A percentile compares a stretch with the other conserved stretches of the same genome.
Conservation (phyloP, 2,113 vertebrate genomes). For the Dunckerocampus dactyliophorus region DNA sequence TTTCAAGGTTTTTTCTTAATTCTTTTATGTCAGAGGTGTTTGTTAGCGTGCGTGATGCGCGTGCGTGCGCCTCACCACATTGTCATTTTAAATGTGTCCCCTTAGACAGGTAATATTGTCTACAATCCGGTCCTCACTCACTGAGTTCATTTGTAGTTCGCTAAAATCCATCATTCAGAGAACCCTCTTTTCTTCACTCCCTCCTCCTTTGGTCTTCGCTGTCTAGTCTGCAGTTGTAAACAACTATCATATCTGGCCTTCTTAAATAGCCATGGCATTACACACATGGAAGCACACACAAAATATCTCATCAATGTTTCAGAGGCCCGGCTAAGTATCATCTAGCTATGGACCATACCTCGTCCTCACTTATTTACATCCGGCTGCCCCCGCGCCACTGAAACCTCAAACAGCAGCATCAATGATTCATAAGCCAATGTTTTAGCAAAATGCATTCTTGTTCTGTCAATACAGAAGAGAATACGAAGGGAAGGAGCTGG, state of each 20-base stretch:
- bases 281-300: slow-evolving; percentile 23
- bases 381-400: slow-evolving; percentile 64
- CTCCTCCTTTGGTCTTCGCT: slow-evolving; percentile 27
- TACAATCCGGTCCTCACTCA: background rate
- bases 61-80: too few species aligned
- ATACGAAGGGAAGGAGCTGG: slow-evolving; percentile 15
- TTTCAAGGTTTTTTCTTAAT: too few species aligned
- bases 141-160: background rate
- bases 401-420: slow-evolving; percentile 69
- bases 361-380: slow-evolving; percentile 74
- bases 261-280: slow-evolving; percentile 63
- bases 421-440: slow-evolving; percentile 72
- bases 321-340: slow-evolving; percentile 62
- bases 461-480: slow-evolving; percentile 55
- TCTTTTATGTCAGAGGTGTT: too few species aligned
- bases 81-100: slow-evolving; percentile 27
- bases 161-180: background rate
- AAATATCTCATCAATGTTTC: slow-evolving; percentile 70
- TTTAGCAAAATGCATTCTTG: slow-evolving; percentile 68
- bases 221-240: slow-evolving; percentile 61
- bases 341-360: slow-evolving; percentile 56
- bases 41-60: too few species aligned
- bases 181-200: slow-evolving; percentile 2
- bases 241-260: slow-evolving; percentile 66
- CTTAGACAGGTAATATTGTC: slow-evolving; percentile 36